Evolutionary conservation across 2,888 invertebrate genomes (phyloP).

Genomic region (Eurytoma californica): DNA sequence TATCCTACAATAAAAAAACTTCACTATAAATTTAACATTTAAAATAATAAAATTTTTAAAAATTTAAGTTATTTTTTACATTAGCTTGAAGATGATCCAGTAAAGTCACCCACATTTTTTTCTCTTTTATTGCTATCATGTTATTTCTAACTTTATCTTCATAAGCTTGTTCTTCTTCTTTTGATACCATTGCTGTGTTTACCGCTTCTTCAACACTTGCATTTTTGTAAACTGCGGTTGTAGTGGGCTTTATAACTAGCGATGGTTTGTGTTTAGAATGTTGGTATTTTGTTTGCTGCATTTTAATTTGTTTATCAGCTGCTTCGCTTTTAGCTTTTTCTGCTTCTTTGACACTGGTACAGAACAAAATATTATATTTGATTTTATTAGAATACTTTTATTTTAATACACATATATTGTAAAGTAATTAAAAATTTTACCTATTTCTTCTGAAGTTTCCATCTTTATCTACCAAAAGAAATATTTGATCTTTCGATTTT

Average conservation of each 20-base stretch:
- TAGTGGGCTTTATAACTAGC: constrained; percentile 32
- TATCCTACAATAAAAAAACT: constrained; percentile 74
- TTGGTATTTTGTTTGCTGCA: constrained; percentile 50
- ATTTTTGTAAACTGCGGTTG: constrained; percentile 44
- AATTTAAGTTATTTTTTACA: constrained; percentile 64
- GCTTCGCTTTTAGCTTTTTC: constrained; percentile 27
- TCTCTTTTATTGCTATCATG: constrained; percentile 81
- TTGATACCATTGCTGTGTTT: constrained; percentile 24
- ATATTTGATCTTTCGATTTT: constrained; percentile 85
- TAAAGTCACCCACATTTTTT: constrained; percentile 87
- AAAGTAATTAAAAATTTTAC: constrained; percentile 55
- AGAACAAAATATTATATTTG: constrained; percentile 14
- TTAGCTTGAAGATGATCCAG: constrained; percentile 88
- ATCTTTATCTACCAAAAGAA: constrained; percentile 86
- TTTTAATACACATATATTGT: constrained; percentile 8
- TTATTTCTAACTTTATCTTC: constrained; percentile 47
- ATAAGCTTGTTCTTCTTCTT: constrained; percentile 43
- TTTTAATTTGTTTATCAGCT: constrained; percentile 39
- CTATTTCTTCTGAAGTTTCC: constrained; percentile 80
- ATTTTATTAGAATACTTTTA: constrained; percentile 8
- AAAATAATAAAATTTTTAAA: constrained; percentile 1
- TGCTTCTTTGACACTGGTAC: constrained; percentile 42
- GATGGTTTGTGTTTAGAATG: constrained; percentile 50
- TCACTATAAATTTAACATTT: not conserved
- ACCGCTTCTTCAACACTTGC: constrained; percentile 50